Base-by-base conservation (phyloP, 1,140 invertebrate genomes). In the Odontomachus brunneus region DNA sequence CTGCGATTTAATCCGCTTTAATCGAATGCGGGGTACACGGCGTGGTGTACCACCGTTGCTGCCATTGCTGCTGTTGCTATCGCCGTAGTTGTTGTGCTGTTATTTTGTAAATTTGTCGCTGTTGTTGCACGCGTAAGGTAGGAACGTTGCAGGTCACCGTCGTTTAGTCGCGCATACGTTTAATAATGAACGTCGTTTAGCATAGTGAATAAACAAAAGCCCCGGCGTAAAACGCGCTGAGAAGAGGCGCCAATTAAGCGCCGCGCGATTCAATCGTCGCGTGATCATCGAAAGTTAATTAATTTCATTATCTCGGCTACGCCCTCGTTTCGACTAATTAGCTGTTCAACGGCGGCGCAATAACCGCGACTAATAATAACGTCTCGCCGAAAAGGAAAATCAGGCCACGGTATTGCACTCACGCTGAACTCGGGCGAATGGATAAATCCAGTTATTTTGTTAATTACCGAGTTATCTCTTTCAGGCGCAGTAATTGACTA, bases 221-320 rank as follows among this genome's bases (percentile, higher is more conserved):
- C 29, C 22, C 12, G n/a, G n/a, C 0, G 33, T 78, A 78, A 78
- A 78, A 57, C 9, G 11, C 14, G 11, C 33, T 11, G 29, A 22
- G 15, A 5, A 55, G 62, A 19, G 5, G 15, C 19, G 63, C 19
- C 63, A 66, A 78, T 78, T 67, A 55, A 67, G 63, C 49, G 62
- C 26, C 49, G 44, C 49, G 22, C 49, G 22, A 78, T 67, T 67
- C 75, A 44, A 69, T 55, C 5, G 63, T 63, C 33, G 51, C 33
- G 22, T 78, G 22, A 78, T 78, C 33, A 78, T 75, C 19, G 48
- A 57, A 69, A 69, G 49, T 78, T 78, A 57, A 78, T 78, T 78
- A 78, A 78, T 69, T 55, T 78, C 29, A 78, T 78, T 78, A 78
- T 57, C 49, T 67, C 75, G 33, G 49, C 14, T 55, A 55, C 29